Evolutionary conservation across 2,113 vertebrate genomes (phyloP).

Genomic region (Nycticorax nycticorax): DNA sequence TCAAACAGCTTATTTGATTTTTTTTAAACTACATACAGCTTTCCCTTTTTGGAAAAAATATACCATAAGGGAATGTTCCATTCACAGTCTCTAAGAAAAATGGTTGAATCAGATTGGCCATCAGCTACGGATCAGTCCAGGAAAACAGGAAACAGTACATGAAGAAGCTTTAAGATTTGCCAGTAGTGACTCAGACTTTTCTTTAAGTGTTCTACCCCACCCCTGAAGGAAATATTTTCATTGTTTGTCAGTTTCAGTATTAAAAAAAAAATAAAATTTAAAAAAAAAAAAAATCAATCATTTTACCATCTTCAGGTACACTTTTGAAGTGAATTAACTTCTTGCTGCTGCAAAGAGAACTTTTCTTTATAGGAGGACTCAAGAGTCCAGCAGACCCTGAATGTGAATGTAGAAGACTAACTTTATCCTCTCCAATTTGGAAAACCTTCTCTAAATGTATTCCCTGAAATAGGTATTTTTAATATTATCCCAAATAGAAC

Average conservation of each 20-base stretch:
- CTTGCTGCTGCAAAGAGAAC: neutral
- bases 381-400: neutral
- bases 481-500: neutral
- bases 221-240: neutral
- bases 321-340: neutral
- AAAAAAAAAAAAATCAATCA: neutral
- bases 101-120: accelerated
- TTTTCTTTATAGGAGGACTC: neutral
- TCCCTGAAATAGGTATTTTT: neutral
- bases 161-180: neutral
- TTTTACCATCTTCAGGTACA: neutral
- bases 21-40: neutral
- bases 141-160: neutral
- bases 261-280: neutral
- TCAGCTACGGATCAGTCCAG: neutral
- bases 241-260: neutral
- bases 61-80: neutral
- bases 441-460: neutral
- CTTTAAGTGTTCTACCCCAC: neutral
- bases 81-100: neutral
- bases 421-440: neutral
- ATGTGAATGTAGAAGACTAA: neutral
- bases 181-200: neutral
- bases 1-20: neutral
- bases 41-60: neutral